Conservation (phyloP, 2,888 invertebrate species). For the Melanophora roralis region DNA sequence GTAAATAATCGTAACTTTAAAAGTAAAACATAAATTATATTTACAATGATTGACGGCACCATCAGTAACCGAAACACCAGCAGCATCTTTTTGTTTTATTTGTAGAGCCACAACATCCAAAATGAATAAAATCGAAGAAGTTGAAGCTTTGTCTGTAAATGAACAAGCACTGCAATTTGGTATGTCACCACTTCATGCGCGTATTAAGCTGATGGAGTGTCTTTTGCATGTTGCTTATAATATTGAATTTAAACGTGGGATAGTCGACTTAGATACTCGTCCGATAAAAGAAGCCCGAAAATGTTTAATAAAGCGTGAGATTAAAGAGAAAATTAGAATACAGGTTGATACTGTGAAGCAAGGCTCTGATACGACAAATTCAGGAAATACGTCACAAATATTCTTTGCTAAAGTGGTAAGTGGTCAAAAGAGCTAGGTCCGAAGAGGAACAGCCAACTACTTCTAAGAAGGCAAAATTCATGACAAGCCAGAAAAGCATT, state of each 20-base stretch:
- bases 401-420: constrained; percentile 29
- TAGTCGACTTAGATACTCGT: background rate
- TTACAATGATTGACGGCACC: too few relatives aligned
- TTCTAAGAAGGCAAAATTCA: too few relatives aligned
- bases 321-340: constrained; percentile 19
- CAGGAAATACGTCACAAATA: constrained; percentile 29
- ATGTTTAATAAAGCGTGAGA: background rate
- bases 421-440: too few relatives aligned
- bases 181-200: background rate
- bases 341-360: constrained; percentile 21
- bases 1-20: too few relatives aligned
- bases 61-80: too few relatives aligned
- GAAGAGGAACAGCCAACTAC: too few relatives aligned
- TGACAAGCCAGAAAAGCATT: too few relatives aligned
- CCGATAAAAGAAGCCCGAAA: constrained; percentile 7
- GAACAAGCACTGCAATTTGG: constrained; percentile 14
- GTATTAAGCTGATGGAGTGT: background rate
- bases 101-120: too few relatives aligned
- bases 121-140: background rate
- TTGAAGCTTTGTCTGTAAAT: constrained; percentile 14
- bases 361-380: constrained; percentile 24
- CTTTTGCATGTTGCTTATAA: background rate
- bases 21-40: too few relatives aligned
- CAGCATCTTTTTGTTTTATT: too few relatives aligned
- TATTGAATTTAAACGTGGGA: background rate